These are phyloP conservation scores for Volucella inflata DNA, from an alignment of 2,888 invertebrate genomes.

Conservation along the genomic window DNA sequence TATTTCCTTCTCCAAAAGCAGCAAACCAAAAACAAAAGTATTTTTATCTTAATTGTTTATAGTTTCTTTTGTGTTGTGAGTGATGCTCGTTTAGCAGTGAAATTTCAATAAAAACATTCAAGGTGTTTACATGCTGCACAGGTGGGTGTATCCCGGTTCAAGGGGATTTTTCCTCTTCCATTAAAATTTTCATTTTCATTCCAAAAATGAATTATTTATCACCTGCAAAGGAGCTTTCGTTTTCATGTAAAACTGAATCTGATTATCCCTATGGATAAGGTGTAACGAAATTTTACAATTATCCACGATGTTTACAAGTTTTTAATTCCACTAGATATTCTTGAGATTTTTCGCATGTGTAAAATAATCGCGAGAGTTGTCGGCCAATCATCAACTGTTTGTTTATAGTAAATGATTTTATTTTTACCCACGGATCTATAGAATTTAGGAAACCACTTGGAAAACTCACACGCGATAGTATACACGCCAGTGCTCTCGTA, in stretches of 20 bases:
- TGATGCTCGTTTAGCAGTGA: conserved; percentile 47
- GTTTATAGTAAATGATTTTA: conserved; percentile 66
- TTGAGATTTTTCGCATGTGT: conserved; percentile 47
- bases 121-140: conserved; percentile 63
- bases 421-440: conserved; percentile 42
- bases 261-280: conserved; percentile 25
- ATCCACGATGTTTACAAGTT: neutral
- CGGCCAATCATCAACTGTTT: conserved; percentile 50
- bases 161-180: neutral
- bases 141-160: conserved; percentile 60
- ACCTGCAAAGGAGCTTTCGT: conserved; percentile 58
- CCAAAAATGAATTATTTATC: conserved; percentile 58
- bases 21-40: neutral
- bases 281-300: conserved; percentile 8
- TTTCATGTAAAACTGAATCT: conserved; percentile 60
- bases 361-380: conserved; percentile 19
- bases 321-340: neutral
- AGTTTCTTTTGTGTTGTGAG: conserved; percentile 7
- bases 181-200: conserved; percentile 13
- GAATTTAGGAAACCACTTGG: conserved; percentile 45
- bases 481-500: conserved; percentile 1
- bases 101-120: conserved; percentile 24
- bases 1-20: neutral
- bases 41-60: conserved; percentile 38
- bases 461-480: conserved; percentile 19